Conservation (phyloP, 2,113 vertebrate species). For the Ammodytes marinus region DNA sequence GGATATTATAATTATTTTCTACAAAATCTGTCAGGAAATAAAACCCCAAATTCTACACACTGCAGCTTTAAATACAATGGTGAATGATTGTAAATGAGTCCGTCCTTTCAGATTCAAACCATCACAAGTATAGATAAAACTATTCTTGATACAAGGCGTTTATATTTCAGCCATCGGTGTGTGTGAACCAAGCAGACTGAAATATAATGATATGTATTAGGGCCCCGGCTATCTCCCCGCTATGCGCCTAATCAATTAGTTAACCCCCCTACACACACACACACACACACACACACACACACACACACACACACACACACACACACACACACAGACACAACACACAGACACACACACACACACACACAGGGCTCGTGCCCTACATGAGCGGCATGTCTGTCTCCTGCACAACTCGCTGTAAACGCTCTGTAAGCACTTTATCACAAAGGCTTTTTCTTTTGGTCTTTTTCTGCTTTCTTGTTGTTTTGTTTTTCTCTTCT, state of each 20-base stretch:
- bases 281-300: too few relatives aligned
- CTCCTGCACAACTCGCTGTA: constrained; percentile 77
- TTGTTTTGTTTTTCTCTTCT: constrained; percentile 83
- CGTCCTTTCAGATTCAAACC: too few relatives aligned
- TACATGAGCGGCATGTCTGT: constrained; percentile 74
- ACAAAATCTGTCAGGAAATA: too few relatives aligned
- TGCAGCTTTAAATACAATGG: too few relatives aligned
- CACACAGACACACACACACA: too few relatives aligned
- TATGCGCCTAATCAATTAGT: constrained; percentile 66
- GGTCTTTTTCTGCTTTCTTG: constrained; percentile 85
- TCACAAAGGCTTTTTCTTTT: constrained; percentile 84
- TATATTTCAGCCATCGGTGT: background rate
- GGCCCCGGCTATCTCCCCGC: constrained; percentile 14
- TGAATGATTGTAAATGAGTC: too few relatives aligned
- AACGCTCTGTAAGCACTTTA: constrained; percentile 88
- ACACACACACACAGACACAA: too few relatives aligned
- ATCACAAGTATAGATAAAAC: too few relatives aligned
- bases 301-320: too few relatives aligned
- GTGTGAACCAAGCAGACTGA: background rate
- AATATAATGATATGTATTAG: background rate
- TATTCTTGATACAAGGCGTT: background rate
- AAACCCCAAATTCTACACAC: too few relatives aligned
- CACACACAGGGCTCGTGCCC: constrained; percentile 61
- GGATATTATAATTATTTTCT: too few relatives aligned
- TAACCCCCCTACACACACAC: constrained; percentile 14